Evolutionary conservation across 2,888 invertebrate species (phyloP).

Genomic region (Euphydryas editha): DNA sequence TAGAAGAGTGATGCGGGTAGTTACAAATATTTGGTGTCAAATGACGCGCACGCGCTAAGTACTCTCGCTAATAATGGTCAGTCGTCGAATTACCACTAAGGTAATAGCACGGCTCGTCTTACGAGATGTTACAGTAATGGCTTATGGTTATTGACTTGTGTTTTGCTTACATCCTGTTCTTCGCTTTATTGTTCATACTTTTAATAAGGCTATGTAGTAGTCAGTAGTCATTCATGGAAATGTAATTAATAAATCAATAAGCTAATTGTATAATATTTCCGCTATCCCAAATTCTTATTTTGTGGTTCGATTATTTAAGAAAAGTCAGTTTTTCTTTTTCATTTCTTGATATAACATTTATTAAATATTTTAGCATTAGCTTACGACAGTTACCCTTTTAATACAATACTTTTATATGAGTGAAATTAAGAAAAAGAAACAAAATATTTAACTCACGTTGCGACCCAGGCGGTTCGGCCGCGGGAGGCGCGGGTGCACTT

Average conservation of each 20-base stretch:
- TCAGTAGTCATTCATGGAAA: neutral
- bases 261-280: no score
- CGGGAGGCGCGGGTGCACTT: constrained; percentile 73
- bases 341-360: no score
- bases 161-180: constrained; percentile 49
- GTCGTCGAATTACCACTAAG: constrained; percentile 51
- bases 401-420: neutral
- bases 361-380: no score
- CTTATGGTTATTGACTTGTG: constrained; percentile 37
- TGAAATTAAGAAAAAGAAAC: neutral
- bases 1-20: constrained; percentile 54
- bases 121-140: constrained; percentile 44
- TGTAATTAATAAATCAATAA: no score
- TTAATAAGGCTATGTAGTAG: neutral
- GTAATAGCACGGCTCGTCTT: constrained; percentile 50
- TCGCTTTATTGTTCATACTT: constrained; percentile 22
- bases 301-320: no score
- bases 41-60: constrained; percentile 63
- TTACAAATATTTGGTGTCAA: constrained; percentile 52
- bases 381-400: neutral
- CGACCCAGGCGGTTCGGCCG: constrained; percentile 70
- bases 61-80: constrained; percentile 31
- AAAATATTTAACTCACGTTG: constrained; percentile 65
- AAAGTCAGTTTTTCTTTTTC: no score
- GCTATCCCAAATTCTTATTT: no score